phyloP scores from a whole-genome alignment of 2,797 vertebrate genomes.

The Cyprinodon diabolis region DNA sequence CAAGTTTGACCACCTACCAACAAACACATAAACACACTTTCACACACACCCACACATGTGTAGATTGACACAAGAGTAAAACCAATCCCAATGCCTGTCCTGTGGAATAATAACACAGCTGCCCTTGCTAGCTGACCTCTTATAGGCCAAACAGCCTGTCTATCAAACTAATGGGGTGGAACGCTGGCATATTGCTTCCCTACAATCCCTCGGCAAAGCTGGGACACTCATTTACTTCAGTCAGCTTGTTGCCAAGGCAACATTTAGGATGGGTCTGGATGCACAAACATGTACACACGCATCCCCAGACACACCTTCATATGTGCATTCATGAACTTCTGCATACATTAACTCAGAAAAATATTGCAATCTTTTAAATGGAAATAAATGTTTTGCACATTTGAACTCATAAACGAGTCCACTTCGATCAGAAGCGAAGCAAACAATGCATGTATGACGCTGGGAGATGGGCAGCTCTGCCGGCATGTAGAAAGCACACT shows the following conservation, averaged over 20 bases:
- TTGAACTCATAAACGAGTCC: neutral
- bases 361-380: constrained; percentile 33
- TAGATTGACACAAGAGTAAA: constrained; percentile 74
- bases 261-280: constrained; percentile 74
- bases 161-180: constrained; percentile 82
- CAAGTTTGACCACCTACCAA: constrained; percentile 45
- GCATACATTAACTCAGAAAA: constrained; percentile 6
- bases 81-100: constrained; percentile 70
- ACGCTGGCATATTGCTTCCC: constrained; percentile 82
- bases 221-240: constrained; percentile 81
- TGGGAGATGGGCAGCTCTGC: constrained; percentile 43
- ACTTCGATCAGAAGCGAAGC: constrained; percentile 25
- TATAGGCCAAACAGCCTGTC: constrained; percentile 81
- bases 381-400: constrained; percentile 17
- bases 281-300: constrained; percentile 38
- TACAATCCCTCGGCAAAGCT: constrained; percentile 77
- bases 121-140: constrained; percentile 81
- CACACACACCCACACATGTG: constrained; percentile 40
- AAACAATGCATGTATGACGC: constrained; percentile 49
- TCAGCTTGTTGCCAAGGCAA: constrained; percentile 82
- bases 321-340: constrained; percentile 8
- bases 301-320: neutral
- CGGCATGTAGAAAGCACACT: constrained; percentile 46
- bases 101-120: constrained; percentile 76
- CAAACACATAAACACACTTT: constrained; percentile 24